Evolutionary conservation across 2,888 invertebrate species (phyloP).

Genomic region (Agrotis puta): DNA sequence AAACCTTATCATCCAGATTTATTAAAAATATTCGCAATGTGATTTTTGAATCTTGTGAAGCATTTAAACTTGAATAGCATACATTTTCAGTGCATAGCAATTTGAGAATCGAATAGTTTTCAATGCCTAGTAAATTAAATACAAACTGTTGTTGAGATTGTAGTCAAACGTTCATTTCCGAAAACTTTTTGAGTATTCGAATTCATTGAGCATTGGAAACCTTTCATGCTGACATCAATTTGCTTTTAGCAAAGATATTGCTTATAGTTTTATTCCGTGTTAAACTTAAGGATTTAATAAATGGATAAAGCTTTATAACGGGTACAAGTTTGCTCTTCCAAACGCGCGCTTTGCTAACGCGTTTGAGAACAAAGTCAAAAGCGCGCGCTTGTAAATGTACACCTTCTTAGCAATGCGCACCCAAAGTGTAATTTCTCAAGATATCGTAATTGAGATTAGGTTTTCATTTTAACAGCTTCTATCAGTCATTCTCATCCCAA

Average conservation of each 20-base stretch:
- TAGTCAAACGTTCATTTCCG: not conserved
- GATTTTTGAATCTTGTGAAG: not conserved
- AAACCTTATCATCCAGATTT: not conserved
- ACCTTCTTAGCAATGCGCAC: too few relatives aligned
- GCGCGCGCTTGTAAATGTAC: too few relatives aligned
- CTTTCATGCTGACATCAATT: conserved; percentile 8
- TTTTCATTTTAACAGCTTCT: not conserved
- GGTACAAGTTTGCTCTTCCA: too few relatives aligned
- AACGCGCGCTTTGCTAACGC: too few relatives aligned
- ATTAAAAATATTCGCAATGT: not conserved
- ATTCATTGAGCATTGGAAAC: conserved; percentile 20
- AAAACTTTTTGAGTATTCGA: not conserved
- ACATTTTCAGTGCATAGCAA: too few relatives aligned
- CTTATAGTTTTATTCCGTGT: not conserved
- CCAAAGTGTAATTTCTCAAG: too few relatives aligned
- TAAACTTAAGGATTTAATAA: not conserved
- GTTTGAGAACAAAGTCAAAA: too few relatives aligned
- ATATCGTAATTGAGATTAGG: too few relatives aligned
- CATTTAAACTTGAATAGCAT: too few relatives aligned
- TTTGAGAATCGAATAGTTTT: too few relatives aligned
- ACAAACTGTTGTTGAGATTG: not conserved
- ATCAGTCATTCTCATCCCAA: not conserved
- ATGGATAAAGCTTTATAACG: too few relatives aligned
- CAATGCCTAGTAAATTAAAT: not conserved
- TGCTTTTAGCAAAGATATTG: conserved; percentile 14